These are phyloP conservation scores for Ginglymostoma cirratum DNA, from an alignment of 2,113 vertebrate species.

Conservation along the genomic window DNA sequence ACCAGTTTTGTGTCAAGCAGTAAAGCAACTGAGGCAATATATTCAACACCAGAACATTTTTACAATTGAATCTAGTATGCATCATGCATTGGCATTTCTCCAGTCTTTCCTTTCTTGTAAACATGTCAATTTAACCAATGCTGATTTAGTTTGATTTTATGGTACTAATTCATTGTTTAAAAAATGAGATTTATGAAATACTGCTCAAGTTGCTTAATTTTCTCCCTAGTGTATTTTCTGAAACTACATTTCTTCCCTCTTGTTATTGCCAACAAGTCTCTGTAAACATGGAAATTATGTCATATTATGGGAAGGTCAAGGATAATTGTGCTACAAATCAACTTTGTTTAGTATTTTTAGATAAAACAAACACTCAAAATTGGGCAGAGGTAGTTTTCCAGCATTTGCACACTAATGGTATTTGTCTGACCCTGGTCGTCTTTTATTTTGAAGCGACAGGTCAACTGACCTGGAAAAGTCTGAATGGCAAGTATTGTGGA, in stretches of 20 bases:
- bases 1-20: not conserved
- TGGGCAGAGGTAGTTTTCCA: not conserved
- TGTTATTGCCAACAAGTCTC: conserved; percentile 20
- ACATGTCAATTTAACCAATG: not conserved
- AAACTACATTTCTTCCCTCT: conserved; percentile 9
- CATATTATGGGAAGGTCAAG: conserved; percentile 30
- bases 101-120: not conserved
- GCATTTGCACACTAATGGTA: not conserved
- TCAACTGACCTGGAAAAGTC: conserved; percentile 25
- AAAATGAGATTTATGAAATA: not conserved
- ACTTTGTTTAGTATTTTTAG: conserved; percentile 24
- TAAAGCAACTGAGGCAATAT: not conserved
- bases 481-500: conserved; percentile 35
- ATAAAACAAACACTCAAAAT: conserved; percentile 23
- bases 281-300: conserved; percentile 24
- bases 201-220: conserved; percentile 8
- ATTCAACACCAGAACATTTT: not conserved
- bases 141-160: not conserved
- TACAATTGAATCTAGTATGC: not conserved
- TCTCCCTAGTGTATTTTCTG: not conserved
- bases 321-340: conserved; percentile 33
- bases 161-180: not conserved
- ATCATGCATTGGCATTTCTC: not conserved
- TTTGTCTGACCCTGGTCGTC: conserved; percentile 19
- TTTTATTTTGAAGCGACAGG: not conserved